These are phyloP conservation scores for Chironomus tepperi DNA, from an alignment of 1,140 invertebrate genomes.

Conservation along the genomic window DNA sequence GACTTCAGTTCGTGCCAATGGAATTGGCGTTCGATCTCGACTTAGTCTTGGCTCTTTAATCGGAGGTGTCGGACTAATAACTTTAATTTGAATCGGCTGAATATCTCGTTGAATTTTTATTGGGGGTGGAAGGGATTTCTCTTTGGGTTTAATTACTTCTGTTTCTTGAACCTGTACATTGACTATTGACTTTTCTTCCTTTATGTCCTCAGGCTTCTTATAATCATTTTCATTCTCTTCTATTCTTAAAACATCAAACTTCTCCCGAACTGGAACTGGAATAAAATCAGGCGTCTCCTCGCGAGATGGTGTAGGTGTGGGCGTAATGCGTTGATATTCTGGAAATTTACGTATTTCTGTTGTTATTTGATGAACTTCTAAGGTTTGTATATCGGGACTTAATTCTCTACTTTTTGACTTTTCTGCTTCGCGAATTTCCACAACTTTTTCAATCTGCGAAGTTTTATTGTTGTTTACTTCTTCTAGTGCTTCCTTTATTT, in stretches of 20 bases:
- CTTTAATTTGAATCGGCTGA: background rate
- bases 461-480: background rate
- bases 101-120: background rate
- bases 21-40: background rate
- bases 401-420: background rate
- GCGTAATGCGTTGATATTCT: background rate
- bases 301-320: background rate
- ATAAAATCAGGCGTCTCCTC: slow-evolving; percentile 17
- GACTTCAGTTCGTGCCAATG: slow-evolving; percentile 8
- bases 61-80: background rate
- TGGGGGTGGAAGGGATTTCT: background rate
- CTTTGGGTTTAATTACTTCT: background rate
- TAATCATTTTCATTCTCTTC: slow-evolving; percentile 3
- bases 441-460: background rate
- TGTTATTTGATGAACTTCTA: background rate
- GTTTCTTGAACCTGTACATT: background rate
- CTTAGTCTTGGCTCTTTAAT: background rate
- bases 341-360: background rate
- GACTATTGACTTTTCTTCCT: background rate
- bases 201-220: background rate
- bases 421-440: background rate
- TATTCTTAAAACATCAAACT: slow-evolving; percentile 1
- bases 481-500: background rate
- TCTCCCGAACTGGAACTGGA: background rate
- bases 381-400: background rate